phyloP scores from a whole-genome alignment of 2,113 vertebrate genomes.

The Tinamus guttatus region DNA sequence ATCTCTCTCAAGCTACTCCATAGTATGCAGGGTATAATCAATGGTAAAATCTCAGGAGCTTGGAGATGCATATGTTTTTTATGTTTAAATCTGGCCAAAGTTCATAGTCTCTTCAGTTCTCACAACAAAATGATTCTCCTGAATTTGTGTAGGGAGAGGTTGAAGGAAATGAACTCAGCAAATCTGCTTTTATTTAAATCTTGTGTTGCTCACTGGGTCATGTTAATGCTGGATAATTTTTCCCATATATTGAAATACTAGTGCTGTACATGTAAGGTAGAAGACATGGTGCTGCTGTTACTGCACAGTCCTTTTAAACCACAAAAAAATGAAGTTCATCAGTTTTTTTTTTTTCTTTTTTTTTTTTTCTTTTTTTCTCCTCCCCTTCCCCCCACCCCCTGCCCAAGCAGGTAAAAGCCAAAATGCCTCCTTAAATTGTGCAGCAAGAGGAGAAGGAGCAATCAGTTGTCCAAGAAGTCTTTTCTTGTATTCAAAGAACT shows the following conservation, averaged over 20 bases:
- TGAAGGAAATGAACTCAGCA: background rate
- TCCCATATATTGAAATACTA: background rate
- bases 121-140: background rate
- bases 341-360: no score
- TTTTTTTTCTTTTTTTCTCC: no score
- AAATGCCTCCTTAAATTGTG: background rate
- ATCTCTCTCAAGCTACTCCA: background rate
- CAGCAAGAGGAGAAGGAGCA: background rate
- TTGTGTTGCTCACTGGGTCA: background rate
- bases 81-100: background rate
- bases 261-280: background rate
- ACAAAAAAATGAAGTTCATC: background rate
- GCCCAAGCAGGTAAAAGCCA: fast-evolving
- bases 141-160: background rate
- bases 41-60: background rate
- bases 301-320: background rate
- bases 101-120: background rate
- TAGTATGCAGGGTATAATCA: background rate
- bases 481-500: background rate
- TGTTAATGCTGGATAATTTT: background rate
- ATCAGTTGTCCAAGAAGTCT: background rate
- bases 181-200: background rate
- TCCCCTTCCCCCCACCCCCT: no score
- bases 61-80: background rate
- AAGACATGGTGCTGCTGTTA: background rate